Percentiles rank a stretch among this genome's conserved stretches.
Evolutionary conservation across 2,888 invertebrate species (phyloP).

Genomic region (Sarcophaga subvicina): DNA sequence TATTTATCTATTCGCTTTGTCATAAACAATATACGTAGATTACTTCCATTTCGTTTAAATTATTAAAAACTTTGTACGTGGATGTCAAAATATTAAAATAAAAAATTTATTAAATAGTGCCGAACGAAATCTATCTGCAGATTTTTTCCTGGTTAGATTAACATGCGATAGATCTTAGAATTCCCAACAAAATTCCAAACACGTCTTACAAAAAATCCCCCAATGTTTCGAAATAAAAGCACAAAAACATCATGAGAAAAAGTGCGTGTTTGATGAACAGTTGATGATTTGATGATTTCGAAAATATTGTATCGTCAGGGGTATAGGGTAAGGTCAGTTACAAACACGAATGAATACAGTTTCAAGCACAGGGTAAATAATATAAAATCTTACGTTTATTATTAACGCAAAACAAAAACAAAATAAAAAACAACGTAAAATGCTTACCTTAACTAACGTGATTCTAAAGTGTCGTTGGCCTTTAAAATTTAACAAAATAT

Average conservation of each 20-base stretch:
- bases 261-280: too few species aligned
- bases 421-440: neutral
- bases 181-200: neutral
- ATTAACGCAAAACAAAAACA: neutral
- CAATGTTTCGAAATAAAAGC: neutral
- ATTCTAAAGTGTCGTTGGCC: constrained; percentile 34
- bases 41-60: too few species aligned
- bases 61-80: too few species aligned
- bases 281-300: neutral
- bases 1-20: too few species aligned
- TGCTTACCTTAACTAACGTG: neutral
- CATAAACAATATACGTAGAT: too few species aligned
- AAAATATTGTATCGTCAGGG: neutral
- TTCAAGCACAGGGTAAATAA: constrained; percentile 22
- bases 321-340: constrained; percentile 42
- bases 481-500: constrained; percentile 6
- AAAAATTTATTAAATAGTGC: too few species aligned
- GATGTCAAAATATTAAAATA: too few species aligned
- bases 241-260: neutral
- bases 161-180: too few species aligned
- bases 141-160: too few species aligned
- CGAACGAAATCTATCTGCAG: too few species aligned
- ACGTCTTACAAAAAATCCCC: neutral
- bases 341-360: constrained; percentile 1
- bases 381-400: neutral